A percentile compares a stretch with the other conserved stretches of the same genome.
These are phyloP conservation scores for Leptodactylus fallax DNA, from an alignment of 2,797 vertebrate genomes.

Conservation along the genomic window DNA sequence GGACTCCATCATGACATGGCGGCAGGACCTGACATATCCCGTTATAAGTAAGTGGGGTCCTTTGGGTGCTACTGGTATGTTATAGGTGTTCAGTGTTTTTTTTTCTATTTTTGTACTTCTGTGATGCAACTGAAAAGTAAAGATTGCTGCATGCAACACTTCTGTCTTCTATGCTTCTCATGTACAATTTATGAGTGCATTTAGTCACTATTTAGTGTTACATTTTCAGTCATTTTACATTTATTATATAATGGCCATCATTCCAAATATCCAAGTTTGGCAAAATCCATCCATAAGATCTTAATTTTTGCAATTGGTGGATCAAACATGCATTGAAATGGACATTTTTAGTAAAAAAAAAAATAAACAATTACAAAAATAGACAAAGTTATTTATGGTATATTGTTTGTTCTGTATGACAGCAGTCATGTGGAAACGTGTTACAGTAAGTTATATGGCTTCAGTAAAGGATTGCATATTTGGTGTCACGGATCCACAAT, in stretches of 20 bases:
- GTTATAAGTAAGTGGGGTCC: no score
- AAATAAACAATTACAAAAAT: background rate
- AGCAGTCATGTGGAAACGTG: background rate
- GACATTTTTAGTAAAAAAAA: background rate
- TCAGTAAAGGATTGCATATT: background rate
- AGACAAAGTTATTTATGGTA: background rate
- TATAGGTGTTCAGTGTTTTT: background rate
- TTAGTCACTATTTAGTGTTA: background rate
- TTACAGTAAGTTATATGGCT: background rate
- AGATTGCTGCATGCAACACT: no score
- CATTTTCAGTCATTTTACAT: background rate
- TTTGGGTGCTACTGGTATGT: no score
- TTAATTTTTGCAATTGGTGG: background rate
- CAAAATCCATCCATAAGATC: background rate
- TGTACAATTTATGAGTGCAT: no score
- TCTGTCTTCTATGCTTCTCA: no score
- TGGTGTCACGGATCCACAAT: background rate
- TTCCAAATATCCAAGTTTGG: background rate
- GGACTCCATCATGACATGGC: no score
- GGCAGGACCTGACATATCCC: no score
- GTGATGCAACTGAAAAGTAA: no score
- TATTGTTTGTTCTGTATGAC: background rate
- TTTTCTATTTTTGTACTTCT: background rate
- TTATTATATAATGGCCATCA: background rate
- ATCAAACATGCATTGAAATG: background rate